These are phyloP conservation scores for Thyatira batis DNA, from an alignment of 2,888 invertebrate species.

Conservation along the genomic window DNA sequence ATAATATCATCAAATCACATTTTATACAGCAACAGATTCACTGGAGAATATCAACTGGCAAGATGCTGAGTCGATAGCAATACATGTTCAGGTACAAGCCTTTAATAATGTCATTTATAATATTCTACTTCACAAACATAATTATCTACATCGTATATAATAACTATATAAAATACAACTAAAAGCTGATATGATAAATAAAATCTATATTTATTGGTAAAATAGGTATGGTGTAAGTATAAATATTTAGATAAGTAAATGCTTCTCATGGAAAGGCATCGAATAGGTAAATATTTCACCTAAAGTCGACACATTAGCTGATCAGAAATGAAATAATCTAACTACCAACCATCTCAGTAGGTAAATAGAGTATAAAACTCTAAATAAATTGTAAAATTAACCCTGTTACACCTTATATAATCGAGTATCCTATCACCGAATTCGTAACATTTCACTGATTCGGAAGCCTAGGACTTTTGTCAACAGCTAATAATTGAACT, in stretches of 20 bases:
- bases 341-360: slow-evolving; percentile 39
- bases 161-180: slow-evolving; percentile 60
- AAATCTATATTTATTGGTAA: slow-evolving; percentile 72
- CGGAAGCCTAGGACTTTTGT: slow-evolving; percentile 20
- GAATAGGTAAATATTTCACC: slow-evolving; percentile 30
- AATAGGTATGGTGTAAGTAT: slow-evolving; percentile 50
- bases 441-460: slow-evolving; percentile 19
- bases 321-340: slow-evolving; percentile 54
- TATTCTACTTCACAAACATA: slow-evolving; percentile 42
- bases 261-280: slow-evolving; percentile 46
- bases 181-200: slow-evolving; percentile 76
- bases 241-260: slow-evolving; percentile 63
- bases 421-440: slow-evolving; percentile 34
- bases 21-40: slow-evolving; percentile 28
- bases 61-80: slow-evolving; percentile 22
- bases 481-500: slow-evolving; percentile 25
- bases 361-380: slow-evolving; percentile 28
- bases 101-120: slow-evolving; percentile 42
- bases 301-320: slow-evolving; percentile 35
- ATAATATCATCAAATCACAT: slow-evolving; percentile 34
- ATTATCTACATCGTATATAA: slow-evolving; percentile 59
- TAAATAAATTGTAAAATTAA: slow-evolving; percentile 58
- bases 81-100: slow-evolving; percentile 62
- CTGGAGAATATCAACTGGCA: slow-evolving; percentile 20
- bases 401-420: slow-evolving; percentile 62